Base-by-base conservation (phyloP, 2,888 invertebrate genomes). In the Gryllus longicercus region DNA sequence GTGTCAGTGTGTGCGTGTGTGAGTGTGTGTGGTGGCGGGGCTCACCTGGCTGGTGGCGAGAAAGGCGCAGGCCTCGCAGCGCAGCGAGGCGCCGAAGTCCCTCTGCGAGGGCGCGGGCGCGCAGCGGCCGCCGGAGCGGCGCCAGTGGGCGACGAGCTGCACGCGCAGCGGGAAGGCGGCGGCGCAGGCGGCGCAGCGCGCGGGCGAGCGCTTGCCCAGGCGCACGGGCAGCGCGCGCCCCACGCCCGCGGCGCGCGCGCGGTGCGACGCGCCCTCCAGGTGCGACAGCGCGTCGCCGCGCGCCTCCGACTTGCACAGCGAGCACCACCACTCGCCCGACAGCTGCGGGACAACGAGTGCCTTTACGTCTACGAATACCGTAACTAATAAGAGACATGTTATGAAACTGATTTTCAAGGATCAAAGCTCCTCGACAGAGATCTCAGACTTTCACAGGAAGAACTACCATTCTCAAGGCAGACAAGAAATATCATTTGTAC, bases 201-300 rank as follows among this genome's bases (percentile, higher is more conserved):
- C 86, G 0, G 89, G 88, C 2, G 89, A 88, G 81, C 92, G 91
- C 84, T 93, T 93, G 82, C 92, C 90, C 81, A 95, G 93, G 51
- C 93, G 91, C 78, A 95, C 93, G 2, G 95, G 95, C 85, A 95
- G 93, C 0, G 95, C 95, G 84, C 93, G 90, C 85, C 95, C 95
- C 82, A 95, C 92, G 21, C 92, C 93, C 3, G 92, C 89, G 0
- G 94, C 90, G 0, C 94, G 92, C 86, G 95, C 94, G 76, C 90
- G 90, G 86, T 95, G 95, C 74, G 91, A 91, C 11, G 88, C 85
- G 23, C 93, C 90, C 5, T 90, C 86, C 83, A 95, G 87, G 85
- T 95, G 95, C 16, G 89, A 85, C 25, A 91, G 88, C 94, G 95
- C 89, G 89, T 83, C 92, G 91, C 85, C 88, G 16, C 89, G 89